Base-by-base conservation (phyloP, 1,140 invertebrate genomes). In the Hycleus phaleratus region DNA sequence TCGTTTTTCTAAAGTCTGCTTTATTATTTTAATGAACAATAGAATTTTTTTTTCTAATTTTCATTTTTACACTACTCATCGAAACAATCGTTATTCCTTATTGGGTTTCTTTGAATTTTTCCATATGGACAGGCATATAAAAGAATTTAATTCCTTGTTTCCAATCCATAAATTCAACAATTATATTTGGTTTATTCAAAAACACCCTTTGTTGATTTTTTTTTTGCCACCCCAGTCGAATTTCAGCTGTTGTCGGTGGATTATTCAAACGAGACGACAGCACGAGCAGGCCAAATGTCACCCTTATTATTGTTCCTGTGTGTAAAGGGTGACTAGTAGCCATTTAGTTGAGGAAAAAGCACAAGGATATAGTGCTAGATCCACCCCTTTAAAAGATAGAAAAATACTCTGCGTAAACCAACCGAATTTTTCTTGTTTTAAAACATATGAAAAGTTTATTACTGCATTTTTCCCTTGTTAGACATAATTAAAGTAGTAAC, bases 251-350 rank as follows among this genome's bases (percentile, higher is more conserved):
- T 49, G 26, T 38, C 32, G 7, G 46, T 38, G 48, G 56, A 57
- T 58, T 59, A 59, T 59, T 47, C 57, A 51, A 53, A 40, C 44
- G 46, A 46, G 42, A 26, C 18, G 52, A 53, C 49, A 58, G 57
- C 57, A 43, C 49, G 56, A 50, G 49, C 49, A 50, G 45, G 56
- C 57, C 57, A 53, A 59, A 59, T 59, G 57, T 59, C 57, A 59
- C 49, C 46, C 43, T 59, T 59, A 59, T 59, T 59, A 52, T 52
- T 58, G 46, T 58, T 32, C 32, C 32, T 32, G 32, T 32, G 49
- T 42, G 49, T 50, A 53, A 53, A 18, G 57, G 57, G 46, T 42
- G 43, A 46, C 38, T 43, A 32, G 49, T 38, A 10, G 38, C 25
- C 9, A 40, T 12, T 18, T 18, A 9, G 38, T 26, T 26, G 38